Percentiles rank a stretch among this genome's conserved stretches.
Conservation (phyloP, 2,888 invertebrate genomes). For the Psylliodes chrysocephalus region DNA sequence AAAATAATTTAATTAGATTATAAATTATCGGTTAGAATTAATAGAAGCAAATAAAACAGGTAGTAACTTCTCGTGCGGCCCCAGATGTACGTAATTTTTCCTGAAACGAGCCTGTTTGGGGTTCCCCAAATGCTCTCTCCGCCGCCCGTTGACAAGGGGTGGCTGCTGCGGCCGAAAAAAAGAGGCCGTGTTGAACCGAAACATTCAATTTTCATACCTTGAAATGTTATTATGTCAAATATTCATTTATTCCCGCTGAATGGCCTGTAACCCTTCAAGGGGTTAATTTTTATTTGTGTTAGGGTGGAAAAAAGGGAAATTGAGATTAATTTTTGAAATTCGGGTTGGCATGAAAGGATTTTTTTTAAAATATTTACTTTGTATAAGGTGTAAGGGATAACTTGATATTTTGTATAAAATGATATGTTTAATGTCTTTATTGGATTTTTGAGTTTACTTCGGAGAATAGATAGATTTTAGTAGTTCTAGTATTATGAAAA, state of each 20-base stretch:
- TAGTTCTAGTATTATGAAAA: too few species aligned
- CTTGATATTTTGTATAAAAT: too few species aligned
- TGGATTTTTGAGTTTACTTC: too few species aligned
- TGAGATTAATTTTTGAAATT: slow-evolving; percentile 16
- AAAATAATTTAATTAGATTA: too few species aligned
- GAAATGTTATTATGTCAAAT: slow-evolving; percentile 52
- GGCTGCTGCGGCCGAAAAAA: slow-evolving; percentile 47
- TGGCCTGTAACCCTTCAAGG: slow-evolving; percentile 35
- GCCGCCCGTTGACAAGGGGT: slow-evolving; percentile 38
- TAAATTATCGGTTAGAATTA: too few species aligned
- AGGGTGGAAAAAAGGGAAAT: slow-evolving; percentile 18
- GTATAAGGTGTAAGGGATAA: too few species aligned
- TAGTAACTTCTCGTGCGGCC: too few species aligned
- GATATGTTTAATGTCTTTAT: too few species aligned
- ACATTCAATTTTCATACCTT: slow-evolving; percentile 55
- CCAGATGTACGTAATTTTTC: too few species aligned
- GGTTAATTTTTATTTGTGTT: slow-evolving; percentile 31
- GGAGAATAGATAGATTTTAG: too few species aligned
- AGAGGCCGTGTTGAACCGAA: slow-evolving; percentile 57
- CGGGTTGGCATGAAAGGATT: neutral
- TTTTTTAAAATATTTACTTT: too few species aligned
- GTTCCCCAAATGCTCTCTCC: neutral
- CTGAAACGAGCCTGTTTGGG: neutral
- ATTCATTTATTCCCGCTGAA: slow-evolving; percentile 46
- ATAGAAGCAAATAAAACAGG: too few species aligned